phyloP scores from a whole-genome alignment of 2,888 invertebrate species.

The Tinea semifulvella region DNA sequence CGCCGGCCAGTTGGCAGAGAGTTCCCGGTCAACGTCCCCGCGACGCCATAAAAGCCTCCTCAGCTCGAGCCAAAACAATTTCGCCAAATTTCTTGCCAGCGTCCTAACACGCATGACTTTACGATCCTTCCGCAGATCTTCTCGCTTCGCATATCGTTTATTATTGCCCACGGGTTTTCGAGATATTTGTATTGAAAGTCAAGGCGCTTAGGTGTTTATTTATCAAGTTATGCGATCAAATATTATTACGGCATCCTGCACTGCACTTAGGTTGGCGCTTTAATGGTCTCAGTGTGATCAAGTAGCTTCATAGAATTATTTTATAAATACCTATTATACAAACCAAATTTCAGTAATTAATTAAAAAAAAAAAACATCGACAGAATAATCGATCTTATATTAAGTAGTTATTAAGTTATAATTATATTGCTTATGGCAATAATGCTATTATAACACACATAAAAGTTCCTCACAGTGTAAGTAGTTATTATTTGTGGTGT shows the following conservation, averaged over 20 bases:
- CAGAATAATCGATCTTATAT: too few relatives aligned
- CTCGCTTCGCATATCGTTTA: constrained; percentile 34
- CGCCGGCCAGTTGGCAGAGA: constrained; percentile 60
- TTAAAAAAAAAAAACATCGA: too few relatives aligned
- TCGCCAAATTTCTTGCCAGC: constrained; percentile 58
- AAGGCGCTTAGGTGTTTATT: constrained; percentile 38
- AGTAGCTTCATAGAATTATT: too few relatives aligned
- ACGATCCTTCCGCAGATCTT: constrained; percentile 40
- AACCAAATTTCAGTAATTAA: too few relatives aligned
- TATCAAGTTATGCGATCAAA: constrained; percentile 41
- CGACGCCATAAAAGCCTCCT: constrained; percentile 55
- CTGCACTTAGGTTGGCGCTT: too few relatives aligned
- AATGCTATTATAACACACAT: too few relatives aligned
- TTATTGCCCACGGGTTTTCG: constrained; percentile 32
- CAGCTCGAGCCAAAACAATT: constrained; percentile 58
- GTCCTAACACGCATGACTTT: constrained; percentile 57
- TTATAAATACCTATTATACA: too few relatives aligned
- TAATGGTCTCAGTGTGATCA: too few relatives aligned
- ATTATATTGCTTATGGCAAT: too few relatives aligned
- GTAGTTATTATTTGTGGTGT: too few relatives aligned
- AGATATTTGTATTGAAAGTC: constrained; percentile 46
- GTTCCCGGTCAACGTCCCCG: constrained; percentile 55
- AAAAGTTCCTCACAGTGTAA: too few relatives aligned
- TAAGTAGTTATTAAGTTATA: too few relatives aligned
- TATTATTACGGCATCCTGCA: constrained; percentile 26